Evolutionary conservation across 2,113 vertebrate genomes (phyloP).

Genomic region (Phaethornis superciliosus): DNA sequence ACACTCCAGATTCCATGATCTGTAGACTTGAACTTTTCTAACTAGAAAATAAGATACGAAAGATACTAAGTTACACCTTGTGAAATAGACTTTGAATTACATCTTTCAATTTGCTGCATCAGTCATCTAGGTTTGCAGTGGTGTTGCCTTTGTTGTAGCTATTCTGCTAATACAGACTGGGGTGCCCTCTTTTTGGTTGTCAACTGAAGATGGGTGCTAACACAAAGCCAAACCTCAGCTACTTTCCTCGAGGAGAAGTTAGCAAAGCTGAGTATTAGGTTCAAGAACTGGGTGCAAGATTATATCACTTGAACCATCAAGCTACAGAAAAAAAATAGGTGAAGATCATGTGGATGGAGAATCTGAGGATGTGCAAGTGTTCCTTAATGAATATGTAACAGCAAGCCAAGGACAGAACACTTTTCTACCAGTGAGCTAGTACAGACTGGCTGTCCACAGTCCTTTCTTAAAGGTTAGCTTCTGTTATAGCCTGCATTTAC

Average conservation of each 20-base stretch:
- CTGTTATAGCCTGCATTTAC: neutral
- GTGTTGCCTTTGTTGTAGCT: neutral
- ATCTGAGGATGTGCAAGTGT: neutral
- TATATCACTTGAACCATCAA: neutral
- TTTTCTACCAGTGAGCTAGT: neutral
- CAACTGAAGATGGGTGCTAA: neutral
- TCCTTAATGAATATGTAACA: neutral
- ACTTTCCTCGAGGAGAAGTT: neutral
- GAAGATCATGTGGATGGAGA: neutral
- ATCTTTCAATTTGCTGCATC: neutral
- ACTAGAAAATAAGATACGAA: conserved; percentile 30
- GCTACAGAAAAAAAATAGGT: neutral
- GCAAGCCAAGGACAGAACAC: neutral
- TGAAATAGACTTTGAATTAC: conserved; percentile 24
- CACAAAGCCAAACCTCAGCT: neutral
- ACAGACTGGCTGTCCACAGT: neutral
- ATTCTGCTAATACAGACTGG: neutral
- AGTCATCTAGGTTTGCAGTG: neutral
- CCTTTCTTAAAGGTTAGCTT: neutral
- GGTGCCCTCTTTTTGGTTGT: rapidly evolving
- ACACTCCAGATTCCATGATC: neutral
- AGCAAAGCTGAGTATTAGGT: neutral
- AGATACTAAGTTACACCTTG: neutral
- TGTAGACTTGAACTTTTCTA: neutral
- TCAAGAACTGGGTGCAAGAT: neutral